Base-by-base conservation (phyloP, 2,797 vertebrate genomes). In the Myoxocephalus aenaeus region DNA sequence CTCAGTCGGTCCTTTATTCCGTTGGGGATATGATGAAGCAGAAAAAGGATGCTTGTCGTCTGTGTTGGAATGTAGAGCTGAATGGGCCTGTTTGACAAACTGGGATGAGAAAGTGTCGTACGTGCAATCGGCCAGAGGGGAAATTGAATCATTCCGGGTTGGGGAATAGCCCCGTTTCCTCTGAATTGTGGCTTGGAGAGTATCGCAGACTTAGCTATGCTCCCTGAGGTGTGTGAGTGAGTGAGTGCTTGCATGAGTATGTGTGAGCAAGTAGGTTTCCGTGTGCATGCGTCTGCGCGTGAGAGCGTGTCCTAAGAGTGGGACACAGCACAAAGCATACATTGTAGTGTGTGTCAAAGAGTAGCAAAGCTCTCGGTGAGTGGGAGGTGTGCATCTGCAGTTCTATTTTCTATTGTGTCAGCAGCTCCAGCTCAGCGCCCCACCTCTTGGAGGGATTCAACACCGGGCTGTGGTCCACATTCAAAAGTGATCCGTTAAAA, bases 61-160 rank as follows among this genome's bases (percentile, higher is more conserved):
- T 80, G 68, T 57, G 70, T 51, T 68, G 77, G 80, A 89, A 88
- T 79, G 77, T 75, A 27, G 79, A 86, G 79, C 81, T 84, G 61
- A 84, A 77, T 78, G 73, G 70, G 80, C 64, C 85, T 40, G 59
- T 87, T 88, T 83, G 78, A 87, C 82, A 82, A 86, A 87, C 78
- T 79, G 74, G 86, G 90, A 91, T 90, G 72, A 92, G 87, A 92
- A 84, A 89, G 88, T 90, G 90, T 91, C 73, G 77, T 83, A 75
- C 71, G 77, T 81, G 62, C 85, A 75, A 89, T 79, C 83, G 61
- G 92, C 91, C 94, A 90, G 92, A 88, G 73, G 90, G 93, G 90
- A 94, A 94, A 94, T 94, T 87, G 87, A 93, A 91, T 94, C 88
- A 93, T 93, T 93, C 93, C 90, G 88, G 81, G 91, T 90, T 75